A percentile compares a stretch with the other conserved stretches of the same genome.
Conservation (phyloP, 2,888 invertebrate genomes). For the Sarcophaga subvicina region DNA sequence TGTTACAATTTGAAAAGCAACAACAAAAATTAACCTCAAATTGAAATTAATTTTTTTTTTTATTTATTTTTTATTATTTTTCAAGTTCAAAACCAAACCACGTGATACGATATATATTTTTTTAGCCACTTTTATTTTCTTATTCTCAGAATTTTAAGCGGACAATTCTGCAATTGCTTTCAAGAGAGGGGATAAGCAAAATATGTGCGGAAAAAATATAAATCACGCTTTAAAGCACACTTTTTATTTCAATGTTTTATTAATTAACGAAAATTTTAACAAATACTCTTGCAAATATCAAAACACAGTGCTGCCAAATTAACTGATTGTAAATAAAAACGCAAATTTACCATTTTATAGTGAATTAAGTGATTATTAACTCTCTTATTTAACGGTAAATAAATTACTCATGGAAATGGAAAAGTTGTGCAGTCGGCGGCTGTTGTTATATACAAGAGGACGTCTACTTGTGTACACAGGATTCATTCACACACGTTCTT, state of each 20-base stretch:
- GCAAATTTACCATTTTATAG: neutral
- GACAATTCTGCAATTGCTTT: neutral
- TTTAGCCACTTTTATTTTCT: neutral
- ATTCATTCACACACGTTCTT: too few species aligned
- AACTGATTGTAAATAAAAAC: neutral
- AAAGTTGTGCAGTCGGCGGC: too few species aligned
- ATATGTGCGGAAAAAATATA: neutral
- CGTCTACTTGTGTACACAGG: too few species aligned
- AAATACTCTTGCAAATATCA: neutral
- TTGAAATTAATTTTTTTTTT: neutral
- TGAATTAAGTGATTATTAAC: too few species aligned
- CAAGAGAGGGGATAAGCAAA: neutral
- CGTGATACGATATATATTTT: constrained; percentile 3
- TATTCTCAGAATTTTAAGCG: constrained; percentile 20
- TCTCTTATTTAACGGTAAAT: too few species aligned
- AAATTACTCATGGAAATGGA: too few species aligned
- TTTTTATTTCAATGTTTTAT: neutral
- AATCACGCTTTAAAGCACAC: constrained; percentile 1
- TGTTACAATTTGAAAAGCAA: constrained; percentile 17
- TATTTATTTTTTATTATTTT: neutral
- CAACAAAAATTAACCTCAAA: neutral
- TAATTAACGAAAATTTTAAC: neutral
- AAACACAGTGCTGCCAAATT: neutral
- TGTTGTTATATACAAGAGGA: too few species aligned
- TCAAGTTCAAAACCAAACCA: constrained; percentile 34